Percentiles rank a stretch among this genome's conserved stretches.
Conservation (phyloP, 2,888 invertebrate species). For the Papilio gigon region DNA sequence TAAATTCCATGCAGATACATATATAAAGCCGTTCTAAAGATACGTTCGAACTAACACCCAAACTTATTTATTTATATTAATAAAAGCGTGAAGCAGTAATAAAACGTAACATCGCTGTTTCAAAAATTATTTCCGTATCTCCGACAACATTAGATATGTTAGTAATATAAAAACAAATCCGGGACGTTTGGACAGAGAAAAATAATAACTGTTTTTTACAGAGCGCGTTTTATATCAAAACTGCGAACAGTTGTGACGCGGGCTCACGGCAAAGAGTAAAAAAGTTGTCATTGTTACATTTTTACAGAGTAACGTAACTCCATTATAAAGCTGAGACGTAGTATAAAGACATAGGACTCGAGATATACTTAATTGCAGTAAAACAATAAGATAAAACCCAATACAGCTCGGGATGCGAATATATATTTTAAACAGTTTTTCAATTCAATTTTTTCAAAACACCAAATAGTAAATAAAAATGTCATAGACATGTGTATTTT, state of each 20-base stretch:
- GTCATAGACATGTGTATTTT: too few species aligned
- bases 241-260: background rate
- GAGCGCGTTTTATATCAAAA: background rate
- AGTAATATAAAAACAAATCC: constrained; percentile 22
- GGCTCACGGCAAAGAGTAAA: background rate
- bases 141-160: background rate
- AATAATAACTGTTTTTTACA: constrained; percentile 15
- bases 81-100: constrained; percentile 2
- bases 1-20: too few species aligned
- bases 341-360: background rate
- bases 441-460: too few species aligned
- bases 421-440: too few species aligned
- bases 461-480: too few species aligned
- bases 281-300: constrained; percentile 5
- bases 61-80: too few species aligned
- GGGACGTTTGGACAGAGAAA: constrained; percentile 2
- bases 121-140: constrained; percentile 13
- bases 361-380: background rate
- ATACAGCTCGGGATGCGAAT: background rate
- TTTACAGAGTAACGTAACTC: constrained; percentile 1
- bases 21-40: too few species aligned
- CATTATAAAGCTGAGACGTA: background rate
- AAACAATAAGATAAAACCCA: background rate
- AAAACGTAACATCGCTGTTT: constrained; percentile 14
- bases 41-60: too few species aligned